These are phyloP conservation scores for Phallusia fumigata DNA, from an alignment of 23 tunicate genomes.

Conservation along the genomic window DNA sequence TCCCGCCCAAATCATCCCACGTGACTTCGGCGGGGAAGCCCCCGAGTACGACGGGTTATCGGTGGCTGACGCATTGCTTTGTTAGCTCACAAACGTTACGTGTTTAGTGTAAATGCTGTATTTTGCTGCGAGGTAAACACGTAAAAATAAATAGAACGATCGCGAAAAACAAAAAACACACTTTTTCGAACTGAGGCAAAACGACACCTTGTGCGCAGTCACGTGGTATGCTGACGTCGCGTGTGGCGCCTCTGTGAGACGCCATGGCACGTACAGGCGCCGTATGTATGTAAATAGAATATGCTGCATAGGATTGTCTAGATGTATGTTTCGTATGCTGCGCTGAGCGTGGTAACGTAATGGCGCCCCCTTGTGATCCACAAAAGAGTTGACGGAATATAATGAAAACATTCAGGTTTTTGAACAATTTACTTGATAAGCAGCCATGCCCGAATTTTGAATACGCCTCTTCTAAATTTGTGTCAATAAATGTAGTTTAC, in stretches of 20 bases:
- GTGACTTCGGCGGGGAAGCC: constrained; percentile 47
- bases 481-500: too few species aligned
- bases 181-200: not conserved
- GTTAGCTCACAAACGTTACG: too few species aligned
- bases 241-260: not conserved
- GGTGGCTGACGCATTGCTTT: not conserved
- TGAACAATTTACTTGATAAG: too few species aligned
- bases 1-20: constrained; percentile 25
- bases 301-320: not conserved
- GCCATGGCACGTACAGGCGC: not conserved
- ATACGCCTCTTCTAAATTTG: too few species aligned
- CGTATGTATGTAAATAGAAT: not conserved
- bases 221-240: not conserved
- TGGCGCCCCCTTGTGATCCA: too few species aligned
- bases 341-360: too few species aligned
- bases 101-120: not conserved
- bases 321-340: not conserved
- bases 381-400: too few species aligned
- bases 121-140: constrained; percentile 12
- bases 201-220: constrained; percentile 1
- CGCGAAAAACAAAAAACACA: not conserved
- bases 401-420: too few species aligned
- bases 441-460: too few species aligned
- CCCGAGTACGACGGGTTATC: constrained; percentile 33
- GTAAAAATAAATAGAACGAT: not conserved